These are phyloP conservation scores for Vicugna pacos DNA, from an alignment of 2,113 vertebrate genomes.

Conservation along the genomic window DNA sequence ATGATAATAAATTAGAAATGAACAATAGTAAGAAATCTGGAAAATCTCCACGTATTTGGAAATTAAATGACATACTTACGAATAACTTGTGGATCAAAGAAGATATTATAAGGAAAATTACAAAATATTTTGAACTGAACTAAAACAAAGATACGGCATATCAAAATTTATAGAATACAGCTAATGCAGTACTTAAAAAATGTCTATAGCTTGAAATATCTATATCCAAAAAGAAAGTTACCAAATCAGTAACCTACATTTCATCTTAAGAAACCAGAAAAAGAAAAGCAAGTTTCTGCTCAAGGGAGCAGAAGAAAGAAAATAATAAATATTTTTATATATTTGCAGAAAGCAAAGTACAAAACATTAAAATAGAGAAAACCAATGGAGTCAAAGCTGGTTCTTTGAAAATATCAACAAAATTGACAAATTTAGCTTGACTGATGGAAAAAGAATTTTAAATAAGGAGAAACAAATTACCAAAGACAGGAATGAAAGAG, in stretches of 20 bases:
- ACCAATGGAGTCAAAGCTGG: not conserved
- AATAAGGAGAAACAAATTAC: not conserved
- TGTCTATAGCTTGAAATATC: not conserved
- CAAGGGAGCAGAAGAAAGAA: not conserved
- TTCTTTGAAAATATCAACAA: not conserved
- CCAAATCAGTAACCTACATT: not conserved
- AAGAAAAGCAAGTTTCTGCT: not conserved
- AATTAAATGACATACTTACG: constrained; percentile 36
- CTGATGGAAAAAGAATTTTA: not conserved
- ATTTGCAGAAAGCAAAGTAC: not conserved
- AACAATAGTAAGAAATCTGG: constrained; percentile 35
- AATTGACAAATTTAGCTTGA: not conserved
- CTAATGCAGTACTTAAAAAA: constrained; percentile 4
- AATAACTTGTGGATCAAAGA: constrained; percentile 33
- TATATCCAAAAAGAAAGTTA: not conserved
- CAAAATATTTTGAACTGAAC: constrained; percentile 49
- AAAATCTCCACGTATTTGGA: not conserved
- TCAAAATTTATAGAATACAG: not conserved
- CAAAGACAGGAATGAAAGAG: not conserved
- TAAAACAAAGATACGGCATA: not conserved
- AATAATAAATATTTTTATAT: not conserved
- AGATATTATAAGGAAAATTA: constrained; percentile 25
- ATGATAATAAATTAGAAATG: constrained; percentile 44
- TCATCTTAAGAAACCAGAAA: not conserved
- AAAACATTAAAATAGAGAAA: not conserved